Percentiles rank a stretch among this genome's conserved stretches.
Conservation (phyloP, 2,888 invertebrate species). For the Chelonus formosanus region DNA sequence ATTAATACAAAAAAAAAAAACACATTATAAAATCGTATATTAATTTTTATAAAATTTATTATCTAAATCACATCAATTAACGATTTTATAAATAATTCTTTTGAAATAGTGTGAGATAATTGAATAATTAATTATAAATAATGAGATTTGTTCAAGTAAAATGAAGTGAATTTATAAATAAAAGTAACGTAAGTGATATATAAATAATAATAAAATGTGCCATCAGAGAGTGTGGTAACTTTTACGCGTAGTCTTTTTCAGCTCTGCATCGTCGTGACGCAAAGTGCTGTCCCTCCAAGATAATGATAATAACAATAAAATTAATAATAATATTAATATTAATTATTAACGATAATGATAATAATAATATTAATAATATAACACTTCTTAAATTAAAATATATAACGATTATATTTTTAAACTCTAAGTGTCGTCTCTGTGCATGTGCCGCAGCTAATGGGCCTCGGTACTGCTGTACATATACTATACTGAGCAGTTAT, state of each 20-base stretch:
- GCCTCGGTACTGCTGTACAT: constrained; percentile 58
- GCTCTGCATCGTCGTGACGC: constrained; percentile 62
- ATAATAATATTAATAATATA: constrained; percentile 49
- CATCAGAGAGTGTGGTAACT: constrained; percentile 64
- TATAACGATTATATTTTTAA: constrained; percentile 65
- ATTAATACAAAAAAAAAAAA: no score
- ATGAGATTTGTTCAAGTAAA: neutral
- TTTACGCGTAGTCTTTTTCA: constrained; percentile 60
- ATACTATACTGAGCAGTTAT: constrained; percentile 58
- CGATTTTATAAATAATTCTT: no score
- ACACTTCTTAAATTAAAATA: constrained; percentile 57
- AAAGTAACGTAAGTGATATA: constrained; percentile 32
- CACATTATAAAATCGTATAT: no score
- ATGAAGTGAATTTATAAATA: constrained; percentile 23
- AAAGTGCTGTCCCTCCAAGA: constrained; percentile 65
- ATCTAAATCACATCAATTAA: no score
- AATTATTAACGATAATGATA: constrained; percentile 11
- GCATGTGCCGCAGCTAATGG: constrained; percentile 52
- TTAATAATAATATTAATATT: constrained; percentile 42
- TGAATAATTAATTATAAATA: no score
- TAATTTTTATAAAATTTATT: no score
- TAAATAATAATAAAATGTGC: constrained; percentile 51
- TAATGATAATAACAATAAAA: constrained; percentile 58
- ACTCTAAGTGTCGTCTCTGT: constrained; percentile 65
- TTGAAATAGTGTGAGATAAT: no score